phyloP scores from a whole-genome alignment of 1,140 invertebrate species.

The Choristoneura fumiferana region DNA sequence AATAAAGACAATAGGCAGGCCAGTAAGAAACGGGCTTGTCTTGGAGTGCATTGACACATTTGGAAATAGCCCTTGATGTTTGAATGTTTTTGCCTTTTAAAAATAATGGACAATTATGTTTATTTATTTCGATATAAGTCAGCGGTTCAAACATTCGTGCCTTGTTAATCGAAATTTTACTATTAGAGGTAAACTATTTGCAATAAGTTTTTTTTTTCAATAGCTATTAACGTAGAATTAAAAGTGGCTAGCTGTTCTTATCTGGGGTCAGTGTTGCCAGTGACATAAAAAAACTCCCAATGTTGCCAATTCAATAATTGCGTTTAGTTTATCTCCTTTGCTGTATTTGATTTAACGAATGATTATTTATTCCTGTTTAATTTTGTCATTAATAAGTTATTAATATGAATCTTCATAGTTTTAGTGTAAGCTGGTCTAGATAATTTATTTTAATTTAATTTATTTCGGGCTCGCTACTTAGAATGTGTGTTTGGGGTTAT shows the following conservation, averaged over 20 bases:
- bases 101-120: not conserved
- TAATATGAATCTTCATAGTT: conserved; percentile 12
- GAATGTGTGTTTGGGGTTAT: conserved; percentile 11
- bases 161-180: not conserved
- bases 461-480: conserved; percentile 9
- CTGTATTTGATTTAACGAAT: not conserved
- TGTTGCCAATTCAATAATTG: not conserved
- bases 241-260: no score
- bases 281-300: not conserved
- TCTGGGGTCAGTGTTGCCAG: no score
- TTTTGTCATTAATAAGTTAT: conserved; percentile 11
- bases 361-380: conserved; percentile 15
- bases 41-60: no score
- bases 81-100: not conserved
- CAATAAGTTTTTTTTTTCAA: not conserved
- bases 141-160: not conserved
- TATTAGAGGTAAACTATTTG: not conserved
- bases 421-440: conserved; percentile 11
- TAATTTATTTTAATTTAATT: conserved; percentile 8
- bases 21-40: no score
- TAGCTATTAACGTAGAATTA: no score
- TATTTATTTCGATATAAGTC: not conserved
- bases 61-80: no score
- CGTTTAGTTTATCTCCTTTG: not conserved
- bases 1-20: no score